Percentiles rank a stretch among this genome's conserved stretches.
These are phyloP conservation scores for Lagria hirta DNA, from an alignment of 2,888 invertebrate genomes.

Conservation along the genomic window DNA sequence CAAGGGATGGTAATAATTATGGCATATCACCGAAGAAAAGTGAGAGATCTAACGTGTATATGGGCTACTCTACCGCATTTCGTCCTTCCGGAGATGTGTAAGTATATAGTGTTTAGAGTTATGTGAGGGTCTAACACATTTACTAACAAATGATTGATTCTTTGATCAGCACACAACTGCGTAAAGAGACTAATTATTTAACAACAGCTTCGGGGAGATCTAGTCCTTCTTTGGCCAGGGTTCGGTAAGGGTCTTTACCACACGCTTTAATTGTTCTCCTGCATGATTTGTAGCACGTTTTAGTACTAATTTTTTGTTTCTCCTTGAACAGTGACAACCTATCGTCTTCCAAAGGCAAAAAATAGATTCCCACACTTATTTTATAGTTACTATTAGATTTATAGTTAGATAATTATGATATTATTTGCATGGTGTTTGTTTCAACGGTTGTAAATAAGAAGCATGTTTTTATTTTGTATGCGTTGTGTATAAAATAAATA, in stretches of 20 bases:
- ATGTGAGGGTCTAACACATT: conserved; percentile 18
- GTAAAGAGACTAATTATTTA: conserved; percentile 46
- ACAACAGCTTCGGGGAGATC: conserved; percentile 48
- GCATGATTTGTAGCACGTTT: conserved; percentile 12
- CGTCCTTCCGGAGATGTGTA: conserved; percentile 56
- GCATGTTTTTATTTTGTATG: conserved; percentile 1
- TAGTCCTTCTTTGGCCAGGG: conserved; percentile 46
- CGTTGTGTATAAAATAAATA: no score
- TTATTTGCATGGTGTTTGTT: conserved; percentile 10
- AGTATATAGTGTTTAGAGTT: conserved; percentile 38
- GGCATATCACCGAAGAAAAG: conserved; percentile 58
- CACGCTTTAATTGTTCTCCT: conserved; percentile 1
- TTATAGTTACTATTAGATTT: no score
- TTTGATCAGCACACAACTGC: conserved; percentile 40
- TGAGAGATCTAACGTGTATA: conserved; percentile 58
- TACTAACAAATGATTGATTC: conserved; percentile 21
- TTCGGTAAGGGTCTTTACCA: conserved; percentile 40
- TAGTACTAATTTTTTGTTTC: conserved; percentile 11
- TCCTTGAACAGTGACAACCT: conserved; percentile 5
- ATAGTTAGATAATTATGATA: no score
- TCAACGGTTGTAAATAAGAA: conserved; percentile 9
- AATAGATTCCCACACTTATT: no score
- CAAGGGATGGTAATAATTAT: conserved; percentile 57
- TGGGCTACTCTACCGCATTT: conserved; percentile 56
- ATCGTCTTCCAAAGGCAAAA: no score